Evolutionary conservation across 2,888 invertebrate genomes (phyloP), one percentile per base, ranked within the genome.

Genomic region (Tetrapedia diversipes): DNA sequence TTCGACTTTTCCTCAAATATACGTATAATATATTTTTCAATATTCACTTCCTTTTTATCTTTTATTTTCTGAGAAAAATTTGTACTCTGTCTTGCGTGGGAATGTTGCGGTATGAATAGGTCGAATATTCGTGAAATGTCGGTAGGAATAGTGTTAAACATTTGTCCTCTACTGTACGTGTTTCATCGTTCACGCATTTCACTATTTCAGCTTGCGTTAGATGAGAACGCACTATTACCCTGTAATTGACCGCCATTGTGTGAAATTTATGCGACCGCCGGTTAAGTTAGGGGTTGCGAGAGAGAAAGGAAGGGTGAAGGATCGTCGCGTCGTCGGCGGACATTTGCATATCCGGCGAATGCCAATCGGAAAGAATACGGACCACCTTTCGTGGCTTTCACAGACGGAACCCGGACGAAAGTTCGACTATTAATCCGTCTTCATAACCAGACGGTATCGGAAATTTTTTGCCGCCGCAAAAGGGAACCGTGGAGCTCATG

Each of bases 221-320:
- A 41, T 10, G 66, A 22, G 65, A 70, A 56, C 34, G 69, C 65
- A 57, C 66, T 61, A 65, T 75, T 75, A 75, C 45, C 45, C 51
- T 22, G 65, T 75, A 75, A 78, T 78, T 78, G 70, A n/a, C 53
- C 59, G 56, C 61, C 57, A 66, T 70, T 75, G 66, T 45, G 57
- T 34, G 75, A 59, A 78, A 78, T 78, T 78, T 75, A 78, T 78
- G 75, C 70, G 77, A 78, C 75, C 77, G 77, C 77, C 75, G 63
- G 70, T 78, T 70, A 75, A 78, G 54, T 78, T 63, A 70, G 66
- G 64, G 22, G n/a, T n/a, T n/a, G n/a, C n/a, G n/a, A n/a, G n/a
- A n/a, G n/a, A n/a, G n/a, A n/a, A n/a, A n/a, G n/a, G n/a, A n/a
- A n/a, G n/a, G n/a, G n/a, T n/a, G n/a, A 27, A 34, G 75, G 19